Evolutionary conservation across 2,888 invertebrate genomes (phyloP).

Genomic region (Drosophila monieri): DNA sequence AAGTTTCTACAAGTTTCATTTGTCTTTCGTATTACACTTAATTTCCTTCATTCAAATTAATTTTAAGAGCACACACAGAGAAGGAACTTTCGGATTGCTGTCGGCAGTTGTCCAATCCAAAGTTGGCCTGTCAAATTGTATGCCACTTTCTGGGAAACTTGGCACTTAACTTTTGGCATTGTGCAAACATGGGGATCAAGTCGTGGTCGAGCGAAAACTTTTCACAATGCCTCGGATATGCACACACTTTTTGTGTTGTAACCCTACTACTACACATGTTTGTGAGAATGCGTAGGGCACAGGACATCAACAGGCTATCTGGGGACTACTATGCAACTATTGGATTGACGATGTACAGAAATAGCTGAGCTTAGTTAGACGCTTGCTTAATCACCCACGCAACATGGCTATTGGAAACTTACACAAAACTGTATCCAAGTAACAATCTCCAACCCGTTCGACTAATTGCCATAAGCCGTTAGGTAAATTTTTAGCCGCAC

Average conservation of each 20-base stretch:
- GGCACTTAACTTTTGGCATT: slow-evolving; percentile 31
- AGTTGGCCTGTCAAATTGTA: slow-evolving; percentile 30
- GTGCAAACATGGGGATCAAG: not conserved
- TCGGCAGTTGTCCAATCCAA: slow-evolving; percentile 34
- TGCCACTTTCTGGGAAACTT: slow-evolving; percentile 35
- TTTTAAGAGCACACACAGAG: slow-evolving; percentile 37
- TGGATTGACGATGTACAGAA: slow-evolving; percentile 6
- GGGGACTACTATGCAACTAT: not conserved
- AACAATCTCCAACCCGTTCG: slow-evolving; percentile 55
- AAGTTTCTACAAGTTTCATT: slow-evolving; percentile 38
- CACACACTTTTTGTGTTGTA: slow-evolving; percentile 31
- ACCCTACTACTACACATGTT: slow-evolving; percentile 8
- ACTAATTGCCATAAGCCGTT: slow-evolving; percentile 72
- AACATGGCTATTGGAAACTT: slow-evolving; percentile 9
- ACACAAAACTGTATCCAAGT: slow-evolving; percentile 45
- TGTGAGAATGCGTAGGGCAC: not conserved
- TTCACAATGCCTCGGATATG: slow-evolving; percentile 12
- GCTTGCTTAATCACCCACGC: slow-evolving; percentile 26
- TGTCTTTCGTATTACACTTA: slow-evolving; percentile 47
- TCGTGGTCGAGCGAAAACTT: slow-evolving; percentile 12
- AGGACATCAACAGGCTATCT: slow-evolving; percentile 1
- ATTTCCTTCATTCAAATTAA: slow-evolving; percentile 44
- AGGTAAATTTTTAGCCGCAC: slow-evolving; percentile 49
- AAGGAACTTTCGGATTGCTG: slow-evolving; percentile 11
- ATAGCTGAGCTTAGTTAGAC: slow-evolving; percentile 16